Evolutionary conservation across 2,888 invertebrate genomes (phyloP).

Genomic region (Cyclophora albipunctata): DNA sequence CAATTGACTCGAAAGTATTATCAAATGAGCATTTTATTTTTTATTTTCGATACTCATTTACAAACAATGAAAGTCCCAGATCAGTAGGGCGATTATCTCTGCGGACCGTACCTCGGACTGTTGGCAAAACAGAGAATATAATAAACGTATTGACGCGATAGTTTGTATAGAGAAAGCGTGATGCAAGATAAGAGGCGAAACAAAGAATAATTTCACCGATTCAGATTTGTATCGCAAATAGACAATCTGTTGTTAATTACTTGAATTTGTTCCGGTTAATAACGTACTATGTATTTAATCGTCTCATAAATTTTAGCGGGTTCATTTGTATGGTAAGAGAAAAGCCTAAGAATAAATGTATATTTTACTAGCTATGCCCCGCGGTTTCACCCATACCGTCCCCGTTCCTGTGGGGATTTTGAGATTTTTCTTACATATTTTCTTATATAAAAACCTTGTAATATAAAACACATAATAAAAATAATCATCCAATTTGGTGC

Average conservation of each 20-base stretch:
- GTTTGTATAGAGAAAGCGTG: slow-evolving; percentile 37
- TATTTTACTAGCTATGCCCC: too few relatives aligned
- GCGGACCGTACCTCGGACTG: slow-evolving; percentile 19
- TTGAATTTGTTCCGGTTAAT: slow-evolving; percentile 8
- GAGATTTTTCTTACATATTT: too few relatives aligned
- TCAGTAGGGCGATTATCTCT: slow-evolving; percentile 59
- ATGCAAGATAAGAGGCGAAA: slow-evolving; percentile 30
- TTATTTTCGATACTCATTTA: slow-evolving; percentile 54
- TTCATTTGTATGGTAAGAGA: too few relatives aligned
- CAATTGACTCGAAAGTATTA: slow-evolving; percentile 39
- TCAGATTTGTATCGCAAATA: slow-evolving; percentile 22
- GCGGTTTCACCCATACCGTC: too few relatives aligned
- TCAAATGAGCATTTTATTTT: slow-evolving; percentile 42
- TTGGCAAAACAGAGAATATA: slow-evolving; percentile 43
- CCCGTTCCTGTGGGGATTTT: too few relatives aligned
- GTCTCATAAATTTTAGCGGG: too few relatives aligned
- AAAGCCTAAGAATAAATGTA: too few relatives aligned
- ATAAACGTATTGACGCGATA: slow-evolving; percentile 45
- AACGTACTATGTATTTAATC: too few relatives aligned
- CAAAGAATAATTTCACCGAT: slow-evolving; percentile 30
- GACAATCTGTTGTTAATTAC: slow-evolving; percentile 19
- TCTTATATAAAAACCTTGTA: too few relatives aligned
- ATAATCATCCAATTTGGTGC: too few relatives aligned
- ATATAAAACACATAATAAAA: too few relatives aligned
- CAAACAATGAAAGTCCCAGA: slow-evolving; percentile 64